A percentile compares a stretch with the other conserved stretches of the same genome.
phyloP scores from a whole-genome alignment of 2,888 invertebrate genomes.

The Anorthoa munda region DNA sequence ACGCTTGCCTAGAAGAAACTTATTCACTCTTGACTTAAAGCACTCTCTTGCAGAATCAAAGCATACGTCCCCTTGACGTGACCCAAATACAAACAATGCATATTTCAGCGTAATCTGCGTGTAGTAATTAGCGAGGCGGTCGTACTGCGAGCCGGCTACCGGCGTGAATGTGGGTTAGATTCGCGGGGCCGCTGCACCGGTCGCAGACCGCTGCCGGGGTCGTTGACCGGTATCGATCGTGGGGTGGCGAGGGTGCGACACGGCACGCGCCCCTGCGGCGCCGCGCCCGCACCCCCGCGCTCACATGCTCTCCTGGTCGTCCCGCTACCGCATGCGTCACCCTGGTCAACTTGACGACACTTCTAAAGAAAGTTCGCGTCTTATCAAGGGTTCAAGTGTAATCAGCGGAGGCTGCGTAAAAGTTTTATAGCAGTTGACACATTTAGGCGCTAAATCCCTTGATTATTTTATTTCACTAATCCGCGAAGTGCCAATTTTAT shows the following conservation, averaged over 20 bases:
- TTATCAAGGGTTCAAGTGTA: slow-evolving; percentile 44
- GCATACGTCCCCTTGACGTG: slow-evolving; percentile 69
- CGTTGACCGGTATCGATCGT: slow-evolving; percentile 90
- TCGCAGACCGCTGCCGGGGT: slow-evolving; percentile 85
- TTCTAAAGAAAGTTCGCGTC: slow-evolving; percentile 62
- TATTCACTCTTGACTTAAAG: no score
- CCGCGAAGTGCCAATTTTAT: neutral
- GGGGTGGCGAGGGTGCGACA: slow-evolving; percentile 77
- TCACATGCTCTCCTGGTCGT: slow-evolving; percentile 76
- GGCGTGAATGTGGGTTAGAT: slow-evolving; percentile 85
- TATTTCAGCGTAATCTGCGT: slow-evolving; percentile 82
- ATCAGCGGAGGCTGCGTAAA: slow-evolving; percentile 31
- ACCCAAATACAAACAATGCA: slow-evolving; percentile 80
- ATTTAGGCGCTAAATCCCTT: slow-evolving; percentile 7
- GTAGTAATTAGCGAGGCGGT: slow-evolving; percentile 82
- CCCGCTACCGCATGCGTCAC: slow-evolving; percentile 88
- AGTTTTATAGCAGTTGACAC: slow-evolving; percentile 27
- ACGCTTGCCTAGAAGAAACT: no score
- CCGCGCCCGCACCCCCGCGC: slow-evolving; percentile 72
- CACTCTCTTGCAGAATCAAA: slow-evolving; percentile 57
- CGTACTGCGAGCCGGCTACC: slow-evolving; percentile 24
- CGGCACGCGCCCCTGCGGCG: slow-evolving; percentile 82
- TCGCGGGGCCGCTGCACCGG: slow-evolving; percentile 85
- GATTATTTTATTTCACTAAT: neutral
- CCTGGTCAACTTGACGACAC: slow-evolving; percentile 77